Evolutionary conservation across 92 coral and sea anemone genomes (phyloP).

Genomic region (Epizoanthus fatuus): DNA sequence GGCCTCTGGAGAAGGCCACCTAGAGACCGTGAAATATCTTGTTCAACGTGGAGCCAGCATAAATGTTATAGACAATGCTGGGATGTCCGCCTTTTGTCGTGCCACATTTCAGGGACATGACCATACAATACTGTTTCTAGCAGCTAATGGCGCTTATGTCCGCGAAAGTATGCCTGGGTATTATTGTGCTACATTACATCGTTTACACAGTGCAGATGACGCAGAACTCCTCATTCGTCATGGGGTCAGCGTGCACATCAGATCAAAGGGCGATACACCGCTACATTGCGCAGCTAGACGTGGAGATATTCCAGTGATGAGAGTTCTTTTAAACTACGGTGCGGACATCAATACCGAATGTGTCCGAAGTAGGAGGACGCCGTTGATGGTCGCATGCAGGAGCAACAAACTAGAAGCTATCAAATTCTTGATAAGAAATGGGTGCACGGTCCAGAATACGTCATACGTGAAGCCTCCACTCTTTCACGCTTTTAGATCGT

Average conservation of each 20-base stretch:
- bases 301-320: constrained; percentile 65
- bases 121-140: too few species aligned
- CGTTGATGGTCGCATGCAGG: constrained; percentile 71
- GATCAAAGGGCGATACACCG: constrained; percentile 73
- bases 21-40: constrained; percentile 62
- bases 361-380: constrained; percentile 68
- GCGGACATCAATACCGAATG: constrained; percentile 72
- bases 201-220: constrained; percentile 77
- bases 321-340: constrained; percentile 74
- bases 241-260: constrained; percentile 72
- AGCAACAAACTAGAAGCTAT: constrained; percentile 63
- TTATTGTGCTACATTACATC: background rate
- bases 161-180: too few species aligned
- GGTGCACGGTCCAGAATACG: too few species aligned
- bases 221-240: constrained; percentile 62
- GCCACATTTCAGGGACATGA: constrained; percentile 34
- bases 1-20: constrained; percentile 1
- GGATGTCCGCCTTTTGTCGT: constrained; percentile 76
- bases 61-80: constrained; percentile 70
- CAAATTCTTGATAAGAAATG: constrained; percentile 18
- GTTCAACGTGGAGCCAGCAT: constrained; percentile 64
- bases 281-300: constrained; percentile 72
- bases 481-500: too few species aligned
- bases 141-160: too few species aligned
- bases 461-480: too few species aligned